Conservation (phyloP, 2,797 vertebrate genomes). For the Fratercula arctica region DNA sequence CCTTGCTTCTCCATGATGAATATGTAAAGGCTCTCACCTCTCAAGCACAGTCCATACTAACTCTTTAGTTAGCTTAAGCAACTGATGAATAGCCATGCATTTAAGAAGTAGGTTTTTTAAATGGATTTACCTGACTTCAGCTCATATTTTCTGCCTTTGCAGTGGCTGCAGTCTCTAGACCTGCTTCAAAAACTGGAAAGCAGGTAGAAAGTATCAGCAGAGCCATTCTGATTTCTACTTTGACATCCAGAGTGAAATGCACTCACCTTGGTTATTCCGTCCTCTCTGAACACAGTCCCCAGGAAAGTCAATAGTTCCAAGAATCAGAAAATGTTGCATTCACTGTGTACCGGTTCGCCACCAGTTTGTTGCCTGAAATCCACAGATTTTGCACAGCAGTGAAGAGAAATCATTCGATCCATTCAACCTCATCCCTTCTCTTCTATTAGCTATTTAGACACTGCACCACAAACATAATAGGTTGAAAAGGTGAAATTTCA, state of each 20-base stretch:
- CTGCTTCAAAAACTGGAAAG: background rate
- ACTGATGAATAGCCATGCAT: background rate
- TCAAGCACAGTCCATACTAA: background rate
- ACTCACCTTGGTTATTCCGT: background rate
- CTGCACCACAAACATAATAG: background rate
- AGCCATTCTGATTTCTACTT: background rate
- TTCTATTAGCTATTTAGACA: background rate
- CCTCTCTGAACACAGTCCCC: background rate
- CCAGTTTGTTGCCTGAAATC: background rate
- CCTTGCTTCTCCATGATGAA: background rate
- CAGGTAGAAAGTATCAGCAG: background rate
- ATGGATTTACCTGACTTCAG: background rate
- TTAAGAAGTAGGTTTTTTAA: background rate
- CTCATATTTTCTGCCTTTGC: background rate
- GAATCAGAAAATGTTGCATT: background rate
- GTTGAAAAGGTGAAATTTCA: slow-evolving; percentile 51
- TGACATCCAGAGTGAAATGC: background rate
- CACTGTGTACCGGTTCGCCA: background rate
- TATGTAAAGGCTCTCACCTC: background rate
- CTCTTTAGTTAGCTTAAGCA: background rate
- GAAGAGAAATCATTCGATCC: background rate
- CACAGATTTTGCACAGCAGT: background rate
- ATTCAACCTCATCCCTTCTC: background rate
- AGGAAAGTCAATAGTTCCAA: background rate
- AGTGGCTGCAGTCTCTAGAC: background rate